Evolutionary conservation across 35 echinoderm and acorn worm species (phyloP).

Genomic region (Lytechinus variegatus): DNA sequence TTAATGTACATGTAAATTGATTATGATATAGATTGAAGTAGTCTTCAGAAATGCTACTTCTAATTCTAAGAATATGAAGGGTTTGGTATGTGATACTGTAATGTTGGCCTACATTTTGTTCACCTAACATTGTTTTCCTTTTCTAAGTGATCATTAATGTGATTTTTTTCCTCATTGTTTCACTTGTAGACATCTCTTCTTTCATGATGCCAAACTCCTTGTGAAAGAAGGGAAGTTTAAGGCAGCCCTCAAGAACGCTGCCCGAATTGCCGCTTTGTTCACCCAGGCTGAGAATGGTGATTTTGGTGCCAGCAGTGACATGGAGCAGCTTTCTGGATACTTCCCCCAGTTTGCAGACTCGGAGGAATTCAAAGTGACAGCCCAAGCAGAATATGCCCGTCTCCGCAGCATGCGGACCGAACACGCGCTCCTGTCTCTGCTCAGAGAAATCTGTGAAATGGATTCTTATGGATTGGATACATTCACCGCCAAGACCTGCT

Average conservation of each 20-base stretch:
- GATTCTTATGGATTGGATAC: slow-evolving; percentile 80
- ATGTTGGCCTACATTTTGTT: no score
- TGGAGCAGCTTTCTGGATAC: slow-evolving; percentile 28
- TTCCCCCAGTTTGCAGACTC: slow-evolving; percentile 38
- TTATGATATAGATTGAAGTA: no score
- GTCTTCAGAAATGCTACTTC: no score
- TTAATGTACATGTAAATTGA: no score
- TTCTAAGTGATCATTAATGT: no score
- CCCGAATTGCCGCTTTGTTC: slow-evolving; percentile 66
- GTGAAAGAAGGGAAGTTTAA: slow-evolving; percentile 61
- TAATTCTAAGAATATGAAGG: no score
- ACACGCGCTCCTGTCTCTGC: slow-evolving; percentile 58
- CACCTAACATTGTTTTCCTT: no score
- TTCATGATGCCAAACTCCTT: slow-evolving; percentile 74
- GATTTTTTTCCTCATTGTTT: slow-evolving; percentile 11
- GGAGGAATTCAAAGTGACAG: slow-evolving; percentile 55
- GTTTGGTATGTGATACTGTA: no score
- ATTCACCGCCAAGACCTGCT: slow-evolving; percentile 57
- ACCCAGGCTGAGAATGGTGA: slow-evolving; percentile 77
- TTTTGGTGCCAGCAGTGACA: slow-evolving; percentile 49
- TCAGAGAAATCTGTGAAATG: slow-evolving; percentile 57
- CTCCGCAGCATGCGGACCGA: slow-evolving; percentile 72
- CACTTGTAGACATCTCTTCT: slow-evolving; percentile 80
- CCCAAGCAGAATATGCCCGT: slow-evolving; percentile 65
- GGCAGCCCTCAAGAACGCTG: slow-evolving; percentile 69